A percentile compares a stretch with the other conserved stretches of the same genome.
Evolutionary conservation across 2,797 vertebrate species (phyloP).

Genomic region (Aselliscus stoliczkanus): DNA sequence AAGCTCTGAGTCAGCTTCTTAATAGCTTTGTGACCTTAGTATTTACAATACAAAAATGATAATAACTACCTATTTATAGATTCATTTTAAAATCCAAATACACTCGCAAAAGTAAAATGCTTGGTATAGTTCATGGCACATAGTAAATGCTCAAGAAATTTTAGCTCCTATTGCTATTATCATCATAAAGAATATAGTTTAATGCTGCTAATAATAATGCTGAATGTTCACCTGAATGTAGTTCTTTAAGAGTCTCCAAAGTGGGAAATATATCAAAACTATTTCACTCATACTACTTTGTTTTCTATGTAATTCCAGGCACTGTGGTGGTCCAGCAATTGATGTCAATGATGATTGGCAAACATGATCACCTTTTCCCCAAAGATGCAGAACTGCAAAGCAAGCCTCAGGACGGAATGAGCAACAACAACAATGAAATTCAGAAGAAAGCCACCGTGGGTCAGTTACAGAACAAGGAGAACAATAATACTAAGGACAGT

Average conservation of each 20-base stretch:
- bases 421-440: constrained; percentile 90
- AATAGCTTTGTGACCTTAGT: neutral
- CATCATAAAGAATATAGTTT: neutral
- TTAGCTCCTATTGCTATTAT: neutral
- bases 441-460: constrained; percentile 81
- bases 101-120: neutral
- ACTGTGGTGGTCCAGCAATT: constrained; percentile 96
- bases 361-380: constrained; percentile 91
- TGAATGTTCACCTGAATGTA: neutral
- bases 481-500: constrained; percentile 87
- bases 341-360: constrained; percentile 95
- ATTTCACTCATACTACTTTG: neutral
- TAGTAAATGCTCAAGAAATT: neutral
- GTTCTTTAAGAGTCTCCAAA: neutral
- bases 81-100: neutral
- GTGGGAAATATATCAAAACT: neutral
- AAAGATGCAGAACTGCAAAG: constrained; percentile 83
- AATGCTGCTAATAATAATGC: neutral
- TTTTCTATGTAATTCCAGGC: constrained; percentile 82
- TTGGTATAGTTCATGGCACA: neutral
- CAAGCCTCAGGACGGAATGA: constrained; percentile 81
- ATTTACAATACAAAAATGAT: neutral
- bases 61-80: neutral
- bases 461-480: constrained; percentile 91
- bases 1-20: neutral